Conservation (phyloP, 2,888 invertebrate genomes). For the Troglohyphantes excavatus region DNA sequence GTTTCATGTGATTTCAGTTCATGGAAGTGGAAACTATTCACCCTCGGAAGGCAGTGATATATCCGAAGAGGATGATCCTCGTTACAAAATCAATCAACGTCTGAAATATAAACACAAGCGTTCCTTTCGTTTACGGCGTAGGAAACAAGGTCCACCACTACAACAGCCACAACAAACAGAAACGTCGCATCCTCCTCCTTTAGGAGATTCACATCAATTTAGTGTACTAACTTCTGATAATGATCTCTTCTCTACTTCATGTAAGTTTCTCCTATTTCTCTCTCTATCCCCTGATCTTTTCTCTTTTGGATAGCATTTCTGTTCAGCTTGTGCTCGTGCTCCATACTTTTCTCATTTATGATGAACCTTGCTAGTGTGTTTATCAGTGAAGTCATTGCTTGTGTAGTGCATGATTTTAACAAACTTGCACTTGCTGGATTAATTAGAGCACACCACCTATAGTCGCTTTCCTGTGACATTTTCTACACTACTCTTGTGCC, state of each 20-base stretch:
- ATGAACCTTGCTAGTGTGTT: neutral
- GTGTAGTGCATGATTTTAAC: slow-evolving; percentile 10
- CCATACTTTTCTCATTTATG: slow-evolving; percentile 4
- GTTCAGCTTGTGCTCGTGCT: slow-evolving; percentile 19
- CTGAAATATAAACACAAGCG: slow-evolving; percentile 83
- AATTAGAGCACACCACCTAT: neutral
- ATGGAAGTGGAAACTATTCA: slow-evolving; percentile 81
- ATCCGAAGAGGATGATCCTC: slow-evolving; percentile 83
- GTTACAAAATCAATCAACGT: slow-evolving; percentile 80
- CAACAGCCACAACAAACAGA: slow-evolving; percentile 69
- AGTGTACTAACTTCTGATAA: slow-evolving; percentile 81
- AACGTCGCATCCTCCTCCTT: slow-evolving; percentile 74
- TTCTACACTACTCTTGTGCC: no score
- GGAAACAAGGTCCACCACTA: slow-evolving; percentile 65
- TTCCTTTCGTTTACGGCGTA: slow-evolving; percentile 81
- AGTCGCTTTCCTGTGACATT: neutral
- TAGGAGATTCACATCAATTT: slow-evolving; percentile 79
- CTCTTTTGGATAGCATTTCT: slow-evolving; percentile 48
- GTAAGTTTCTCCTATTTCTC: slow-evolving; percentile 82
- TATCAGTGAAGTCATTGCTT: slow-evolving; percentile 10
- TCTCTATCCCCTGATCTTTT: slow-evolving; percentile 53
- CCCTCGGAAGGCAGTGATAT: slow-evolving; percentile 84
- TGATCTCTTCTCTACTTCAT: slow-evolving; percentile 84
- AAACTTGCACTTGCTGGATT: neutral
- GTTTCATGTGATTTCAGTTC: slow-evolving; percentile 80